phyloP scores from a whole-genome alignment of 2,888 invertebrate genomes.

The Dugesia japonica region DNA sequence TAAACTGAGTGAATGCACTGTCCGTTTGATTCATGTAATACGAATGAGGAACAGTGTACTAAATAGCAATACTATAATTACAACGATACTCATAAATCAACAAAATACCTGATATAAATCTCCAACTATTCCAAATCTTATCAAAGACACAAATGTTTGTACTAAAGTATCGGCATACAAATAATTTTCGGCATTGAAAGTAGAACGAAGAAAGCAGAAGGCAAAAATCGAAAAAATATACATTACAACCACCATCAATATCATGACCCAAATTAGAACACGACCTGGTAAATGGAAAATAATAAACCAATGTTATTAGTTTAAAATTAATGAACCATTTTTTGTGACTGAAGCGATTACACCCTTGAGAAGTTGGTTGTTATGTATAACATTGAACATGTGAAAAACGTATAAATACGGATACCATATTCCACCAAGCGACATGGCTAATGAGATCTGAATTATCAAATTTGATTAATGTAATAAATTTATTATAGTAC shows the following conservation, averaged over 20 bases:
- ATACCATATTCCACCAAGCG: not conserved
- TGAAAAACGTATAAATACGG: not conserved
- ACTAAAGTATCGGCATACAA: not conserved
- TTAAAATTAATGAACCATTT: too few relatives aligned
- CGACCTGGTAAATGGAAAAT: too few relatives aligned
- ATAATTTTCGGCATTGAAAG: not conserved
- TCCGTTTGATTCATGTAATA: not conserved
- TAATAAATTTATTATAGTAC: too few relatives aligned
- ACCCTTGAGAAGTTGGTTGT: not conserved
- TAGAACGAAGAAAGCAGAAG: not conserved
- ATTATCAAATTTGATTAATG: too few relatives aligned
- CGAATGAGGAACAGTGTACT: too few relatives aligned
- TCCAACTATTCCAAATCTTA: not conserved
- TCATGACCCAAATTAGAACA: not conserved
- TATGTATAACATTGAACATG: not conserved
- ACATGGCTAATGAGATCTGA: not conserved
- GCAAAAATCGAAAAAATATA: not conserved
- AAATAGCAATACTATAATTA: too few relatives aligned
- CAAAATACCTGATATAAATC: not conserved
- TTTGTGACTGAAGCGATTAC: not conserved
- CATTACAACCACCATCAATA: not conserved
- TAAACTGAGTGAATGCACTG: too few relatives aligned
- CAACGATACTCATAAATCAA: not conserved
- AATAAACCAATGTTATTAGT: too few relatives aligned
- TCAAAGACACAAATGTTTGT: not conserved